A percentile compares a stretch with the other conserved stretches of the same genome.
These are phyloP conservation scores for Dendrophyllia cribrosa DNA, from an alignment of 64 coral and sea anemone genomes.

Conservation along the genomic window DNA sequence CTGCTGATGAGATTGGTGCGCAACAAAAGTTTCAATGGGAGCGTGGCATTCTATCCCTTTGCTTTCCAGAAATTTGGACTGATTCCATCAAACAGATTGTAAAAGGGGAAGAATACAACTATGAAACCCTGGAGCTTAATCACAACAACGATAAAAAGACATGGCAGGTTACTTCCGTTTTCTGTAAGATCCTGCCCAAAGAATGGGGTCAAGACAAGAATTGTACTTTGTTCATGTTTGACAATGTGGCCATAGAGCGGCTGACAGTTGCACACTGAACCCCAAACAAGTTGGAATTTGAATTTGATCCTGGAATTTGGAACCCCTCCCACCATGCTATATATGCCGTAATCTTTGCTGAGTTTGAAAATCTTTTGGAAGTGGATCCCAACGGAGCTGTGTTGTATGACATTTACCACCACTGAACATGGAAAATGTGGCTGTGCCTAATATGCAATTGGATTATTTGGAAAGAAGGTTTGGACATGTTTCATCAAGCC, in stretches of 20 bases:
- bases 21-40: not conserved
- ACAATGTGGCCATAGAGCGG: conserved; percentile 36
- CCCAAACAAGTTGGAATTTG: not conserved
- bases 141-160: not conserved
- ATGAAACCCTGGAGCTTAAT: conserved; percentile 28
- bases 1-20: conserved; percentile 9
- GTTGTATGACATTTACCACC: not conserved
- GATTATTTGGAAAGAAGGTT: too few species aligned
- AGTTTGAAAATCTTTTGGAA: conserved; percentile 52
- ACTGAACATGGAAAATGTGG: too few species aligned
- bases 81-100: conserved; percentile 46
- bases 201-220: conserved; percentile 29
- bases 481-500: not conserved
- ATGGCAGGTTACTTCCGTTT: conserved; percentile 46
- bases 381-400: not conserved
- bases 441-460: too few species aligned
- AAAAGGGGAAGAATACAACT: conserved; percentile 15
- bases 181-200: conserved; percentile 10
- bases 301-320: not conserved
- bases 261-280: conserved; percentile 21
- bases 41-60: not conserved
- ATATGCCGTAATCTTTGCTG: conserved; percentile 24
- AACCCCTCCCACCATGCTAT: not conserved
- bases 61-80: conserved; percentile 34
- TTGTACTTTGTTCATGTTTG: conserved; percentile 68